These are phyloP conservation scores for Oxystoma pomonae DNA, from an alignment of 2,888 invertebrate species.

Conservation along the genomic window DNA sequence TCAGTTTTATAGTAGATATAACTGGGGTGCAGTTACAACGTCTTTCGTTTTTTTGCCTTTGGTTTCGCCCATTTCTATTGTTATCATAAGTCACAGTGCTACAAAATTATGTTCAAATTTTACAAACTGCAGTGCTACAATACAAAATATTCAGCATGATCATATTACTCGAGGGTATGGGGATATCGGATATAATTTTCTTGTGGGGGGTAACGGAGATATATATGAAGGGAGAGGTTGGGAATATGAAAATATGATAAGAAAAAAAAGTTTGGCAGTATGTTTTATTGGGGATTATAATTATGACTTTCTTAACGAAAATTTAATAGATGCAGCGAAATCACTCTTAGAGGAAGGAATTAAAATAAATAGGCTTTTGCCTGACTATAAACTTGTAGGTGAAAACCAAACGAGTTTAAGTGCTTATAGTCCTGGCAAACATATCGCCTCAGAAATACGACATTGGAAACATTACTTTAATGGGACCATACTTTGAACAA, in stretches of 20 bases:
- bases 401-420: slow-evolving; percentile 51
- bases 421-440: slow-evolving; percentile 50
- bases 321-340: slow-evolving; percentile 48
- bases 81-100: slow-evolving; percentile 18
- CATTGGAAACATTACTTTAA: slow-evolving; percentile 49
- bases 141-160: slow-evolving; percentile 10
- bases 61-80: slow-evolving; percentile 4
- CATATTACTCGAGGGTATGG: slow-evolving; percentile 2
- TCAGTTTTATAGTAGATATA: slow-evolving; percentile 13
- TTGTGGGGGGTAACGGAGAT: slow-evolving; percentile 55
- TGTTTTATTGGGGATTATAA: slow-evolving; percentile 27
- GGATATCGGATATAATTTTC: slow-evolving; percentile 49
- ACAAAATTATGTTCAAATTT: slow-evolving; percentile 12
- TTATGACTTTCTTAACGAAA: slow-evolving; percentile 32
- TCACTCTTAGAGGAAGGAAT: slow-evolving; percentile 41
- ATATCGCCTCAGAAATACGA: slow-evolving; percentile 49
- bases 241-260: slow-evolving; percentile 35
- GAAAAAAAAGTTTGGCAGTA: slow-evolving; percentile 20
- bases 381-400: slow-evolving; percentile 48
- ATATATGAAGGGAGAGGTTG: slow-evolving; percentile 54
- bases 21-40: slow-evolving; percentile 17
- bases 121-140: slow-evolving; percentile 6
- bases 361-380: neutral
- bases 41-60: neutral
- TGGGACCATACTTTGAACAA: slow-evolving; percentile 16